Conservation (phyloP, 1,140 invertebrate species). For the Olivierus martensii region DNA sequence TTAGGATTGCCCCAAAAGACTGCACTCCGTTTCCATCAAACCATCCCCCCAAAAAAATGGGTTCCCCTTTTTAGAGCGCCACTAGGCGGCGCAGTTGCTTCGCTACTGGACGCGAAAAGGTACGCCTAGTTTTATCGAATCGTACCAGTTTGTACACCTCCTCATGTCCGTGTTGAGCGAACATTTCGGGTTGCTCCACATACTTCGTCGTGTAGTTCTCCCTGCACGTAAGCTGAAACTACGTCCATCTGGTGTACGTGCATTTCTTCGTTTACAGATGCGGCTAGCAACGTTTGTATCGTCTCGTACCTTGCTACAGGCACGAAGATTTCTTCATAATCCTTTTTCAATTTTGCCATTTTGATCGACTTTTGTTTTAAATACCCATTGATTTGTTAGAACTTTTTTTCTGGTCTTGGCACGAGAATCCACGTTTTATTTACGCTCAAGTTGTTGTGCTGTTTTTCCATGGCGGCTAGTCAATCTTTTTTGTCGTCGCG, state of each 20-base stretch:
- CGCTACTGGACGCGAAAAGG: no score
- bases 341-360: background rate
- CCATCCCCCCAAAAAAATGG: no score
- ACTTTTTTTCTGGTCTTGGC: background rate
- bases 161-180: no score
- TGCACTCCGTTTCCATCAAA: no score
- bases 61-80: no score
- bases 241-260: conserved; percentile 13
- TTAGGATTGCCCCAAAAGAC: no score
- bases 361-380: background rate
- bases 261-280: conserved; percentile 25
- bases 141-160: no score
- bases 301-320: conserved; percentile 22
- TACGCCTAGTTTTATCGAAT: no score
- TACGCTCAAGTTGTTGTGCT: conserved; percentile 1
- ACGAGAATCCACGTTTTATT: conserved; percentile 4
- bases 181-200: no score
- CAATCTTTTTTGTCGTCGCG: background rate
- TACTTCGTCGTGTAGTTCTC: no score
- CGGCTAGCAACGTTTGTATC: conserved; percentile 27
- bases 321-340: conserved; percentile 23
- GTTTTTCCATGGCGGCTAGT: background rate
- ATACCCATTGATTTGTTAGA: conserved; percentile 2
- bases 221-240: no score
- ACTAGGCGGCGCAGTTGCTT: no score